Evolutionary conservation across 1,140 invertebrate genomes (phyloP), one percentile per base, ranked within the genome.

Genomic region (Rhyzopertha dominica): DNA sequence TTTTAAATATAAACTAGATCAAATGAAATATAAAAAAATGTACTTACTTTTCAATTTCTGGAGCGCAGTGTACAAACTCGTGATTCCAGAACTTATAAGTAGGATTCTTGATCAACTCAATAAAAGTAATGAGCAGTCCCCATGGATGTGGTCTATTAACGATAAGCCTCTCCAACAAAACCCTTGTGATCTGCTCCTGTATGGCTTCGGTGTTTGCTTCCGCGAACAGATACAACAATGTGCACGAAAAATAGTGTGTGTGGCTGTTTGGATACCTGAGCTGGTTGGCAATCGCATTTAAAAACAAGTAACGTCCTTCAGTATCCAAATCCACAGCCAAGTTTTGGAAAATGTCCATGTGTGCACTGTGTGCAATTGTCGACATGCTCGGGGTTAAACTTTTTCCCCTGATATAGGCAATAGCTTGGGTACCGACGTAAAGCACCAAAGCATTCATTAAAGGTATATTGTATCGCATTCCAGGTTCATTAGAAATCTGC

Each of bases 271-370:
- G 97, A 72, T 98, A 99, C 3, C 97, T 79, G 53, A 99, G 72
- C 63, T 99, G 96, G 74, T 99, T 99, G 17, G 93, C 93, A 53
- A 99, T 94, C 1, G 95, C 93, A 70, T 99, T 99, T 56, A 99
- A 75, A 69, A 99, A 97, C 53, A 99, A 72, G 67, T 98, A 99
- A 54, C 82, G 72, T 68, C 95, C 95, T 73, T 99, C 95, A 9
- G 91, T 97, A 66, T 99, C 95, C 22, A 99, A 78, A 70, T 96
- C 92, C 2, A 98, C 94, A 10, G 92, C 91, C 47, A 99, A 77
- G 74, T 98, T 98, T 70, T 99, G 95, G 76, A 99, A 99, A 46
- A 99, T 98, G 63, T 99, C 96, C 94, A 98, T 98, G 63, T 97
- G 95, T 1, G 95, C 85, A 14, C 93, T 95, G 62, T 98, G 94